Conservation (phyloP, 2,888 invertebrate genomes). For the Cryptocephalus primarius region DNA sequence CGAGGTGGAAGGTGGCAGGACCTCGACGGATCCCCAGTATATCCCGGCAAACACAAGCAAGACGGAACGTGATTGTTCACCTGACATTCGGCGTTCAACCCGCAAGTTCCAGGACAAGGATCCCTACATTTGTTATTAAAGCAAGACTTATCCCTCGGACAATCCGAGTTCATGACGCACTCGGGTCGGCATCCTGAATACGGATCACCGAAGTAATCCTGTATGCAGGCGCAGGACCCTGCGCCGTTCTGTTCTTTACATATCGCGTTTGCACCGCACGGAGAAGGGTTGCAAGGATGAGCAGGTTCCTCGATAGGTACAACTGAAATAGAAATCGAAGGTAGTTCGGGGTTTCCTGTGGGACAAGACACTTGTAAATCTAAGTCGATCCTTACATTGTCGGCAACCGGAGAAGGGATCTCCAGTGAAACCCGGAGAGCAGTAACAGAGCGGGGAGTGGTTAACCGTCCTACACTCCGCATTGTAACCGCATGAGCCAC, state of each 20-base stretch:
- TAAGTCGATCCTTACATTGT: constrained; percentile 28
- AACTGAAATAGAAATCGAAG: constrained; percentile 26
- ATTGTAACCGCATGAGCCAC: constrained; percentile 63
- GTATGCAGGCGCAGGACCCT: constrained; percentile 71
- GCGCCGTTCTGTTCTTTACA: constrained; percentile 73
- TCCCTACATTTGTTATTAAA: constrained; percentile 74
- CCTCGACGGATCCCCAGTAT: constrained; percentile 66
- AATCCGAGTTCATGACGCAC: constrained; percentile 80
- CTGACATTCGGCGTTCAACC: constrained; percentile 71
- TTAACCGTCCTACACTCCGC: constrained; percentile 59
- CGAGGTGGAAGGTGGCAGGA: constrained; percentile 52
- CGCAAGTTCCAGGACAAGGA: constrained; percentile 75
- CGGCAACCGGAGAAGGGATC: constrained; percentile 72
- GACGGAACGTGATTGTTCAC: constrained; percentile 75
- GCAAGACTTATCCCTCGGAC: constrained; percentile 64
- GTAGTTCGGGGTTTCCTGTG: not conserved
- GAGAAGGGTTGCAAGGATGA: constrained; percentile 70
- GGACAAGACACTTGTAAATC: not conserved
- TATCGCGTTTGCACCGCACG: constrained; percentile 77
- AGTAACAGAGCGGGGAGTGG: constrained; percentile 64
- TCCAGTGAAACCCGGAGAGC: constrained; percentile 58
- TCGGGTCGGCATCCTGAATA: constrained; percentile 78
- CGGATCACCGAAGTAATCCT: constrained; percentile 78
- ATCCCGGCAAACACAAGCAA: constrained; percentile 62
- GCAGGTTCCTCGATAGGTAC: constrained; percentile 42